These are phyloP conservation scores for Clarias batrachus DNA, from an alignment of 2,113 vertebrate species.

Conservation along the genomic window DNA sequence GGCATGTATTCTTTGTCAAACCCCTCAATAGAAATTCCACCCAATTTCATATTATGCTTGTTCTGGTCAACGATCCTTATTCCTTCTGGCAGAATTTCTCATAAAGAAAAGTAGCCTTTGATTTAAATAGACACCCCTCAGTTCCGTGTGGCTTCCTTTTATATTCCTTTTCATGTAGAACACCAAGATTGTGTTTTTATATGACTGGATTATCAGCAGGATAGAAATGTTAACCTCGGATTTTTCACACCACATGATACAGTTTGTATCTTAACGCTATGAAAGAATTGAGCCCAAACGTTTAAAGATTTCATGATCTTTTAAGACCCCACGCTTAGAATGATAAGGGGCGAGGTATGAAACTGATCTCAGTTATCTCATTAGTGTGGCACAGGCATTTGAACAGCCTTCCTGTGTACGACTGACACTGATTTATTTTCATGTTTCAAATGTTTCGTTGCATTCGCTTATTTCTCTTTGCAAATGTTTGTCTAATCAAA, in stretches of 20 bases:
- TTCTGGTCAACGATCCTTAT: neutral
- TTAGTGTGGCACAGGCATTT: slow-evolving; percentile 12
- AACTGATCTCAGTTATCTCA: neutral
- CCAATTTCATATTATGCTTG: neutral
- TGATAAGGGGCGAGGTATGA: neutral
- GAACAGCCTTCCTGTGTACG: neutral
- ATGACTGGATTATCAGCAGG: neutral
- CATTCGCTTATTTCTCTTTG: slow-evolving; percentile 7
- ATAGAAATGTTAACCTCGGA: too few relatives aligned
- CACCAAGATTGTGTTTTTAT: neutral
- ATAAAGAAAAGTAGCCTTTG: neutral
- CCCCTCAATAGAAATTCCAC: neutral
- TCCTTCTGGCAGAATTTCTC: neutral
- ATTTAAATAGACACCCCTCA: neutral
- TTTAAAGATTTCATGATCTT: neutral
- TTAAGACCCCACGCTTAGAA: neutral
- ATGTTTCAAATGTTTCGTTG: neutral
- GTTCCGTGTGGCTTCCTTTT: neutral
- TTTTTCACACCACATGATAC: neutral
- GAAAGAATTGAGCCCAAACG: too few relatives aligned
- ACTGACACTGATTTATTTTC: neutral
- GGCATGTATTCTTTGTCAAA: neutral
- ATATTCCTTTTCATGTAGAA: neutral
- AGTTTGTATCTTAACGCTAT: too few relatives aligned
- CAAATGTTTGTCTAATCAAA: neutral